Percentiles rank a stretch among this genome's conserved stretches.
Evolutionary conservation across 2,113 vertebrate genomes (phyloP).

Genomic region (Tachycineta bicolor): DNA sequence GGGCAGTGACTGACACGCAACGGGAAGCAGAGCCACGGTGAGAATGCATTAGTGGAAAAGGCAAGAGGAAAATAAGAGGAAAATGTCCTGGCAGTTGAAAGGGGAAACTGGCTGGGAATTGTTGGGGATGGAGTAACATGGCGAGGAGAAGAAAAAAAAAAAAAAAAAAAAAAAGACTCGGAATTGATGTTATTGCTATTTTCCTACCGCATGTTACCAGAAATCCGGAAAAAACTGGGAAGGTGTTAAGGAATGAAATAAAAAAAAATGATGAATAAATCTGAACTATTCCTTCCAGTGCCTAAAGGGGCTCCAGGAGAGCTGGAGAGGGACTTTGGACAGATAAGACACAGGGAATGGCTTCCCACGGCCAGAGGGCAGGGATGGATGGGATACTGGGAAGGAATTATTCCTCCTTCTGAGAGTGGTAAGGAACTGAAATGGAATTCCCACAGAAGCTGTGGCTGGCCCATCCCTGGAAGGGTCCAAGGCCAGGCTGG

Average conservation of each 20-base stretch:
- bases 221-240: not conserved
- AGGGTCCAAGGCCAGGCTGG: not conserved
- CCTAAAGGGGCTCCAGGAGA: not conserved
- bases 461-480: not conserved
- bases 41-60: not conserved
- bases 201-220: not conserved
- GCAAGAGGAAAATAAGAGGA: not conserved
- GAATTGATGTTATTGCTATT: not conserved
- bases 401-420: not conserved
- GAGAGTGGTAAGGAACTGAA: accelerated
- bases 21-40: accelerated
- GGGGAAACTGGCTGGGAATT: not conserved
- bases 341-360: not conserved
- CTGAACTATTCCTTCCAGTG: not conserved
- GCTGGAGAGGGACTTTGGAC: not conserved
- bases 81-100: not conserved
- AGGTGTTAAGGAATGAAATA: accelerated
- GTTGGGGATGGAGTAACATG: not conserved
- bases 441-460: not conserved
- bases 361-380: not conserved
- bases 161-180: not conserved
- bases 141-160: not conserved
- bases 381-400: not conserved
- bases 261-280: not conserved
- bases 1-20: not conserved